phyloP scores from a whole-genome alignment of 2,888 invertebrate genomes.

The Coleophora deauratella region DNA sequence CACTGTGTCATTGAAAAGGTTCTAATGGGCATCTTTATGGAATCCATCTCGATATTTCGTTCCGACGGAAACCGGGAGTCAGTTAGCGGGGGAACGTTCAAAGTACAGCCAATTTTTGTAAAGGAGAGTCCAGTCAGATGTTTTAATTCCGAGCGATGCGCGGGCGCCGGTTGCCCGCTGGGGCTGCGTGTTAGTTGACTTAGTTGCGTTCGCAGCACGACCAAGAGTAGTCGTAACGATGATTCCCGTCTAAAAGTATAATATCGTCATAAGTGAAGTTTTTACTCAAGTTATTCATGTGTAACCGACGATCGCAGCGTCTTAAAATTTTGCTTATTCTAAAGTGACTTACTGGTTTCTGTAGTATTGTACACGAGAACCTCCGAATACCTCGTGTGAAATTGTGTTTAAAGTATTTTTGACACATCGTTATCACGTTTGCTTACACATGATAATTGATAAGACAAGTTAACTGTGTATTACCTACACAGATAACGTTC shows the following conservation, averaged over 20 bases:
- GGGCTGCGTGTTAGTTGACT: conserved; percentile 26
- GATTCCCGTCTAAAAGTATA: conserved; percentile 39
- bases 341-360: conserved; percentile 2
- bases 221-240: conserved; percentile 58
- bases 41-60: conserved; percentile 46
- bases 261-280: conserved; percentile 22
- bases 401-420: conserved; percentile 26
- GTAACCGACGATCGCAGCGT: no score
- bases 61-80: conserved; percentile 52
- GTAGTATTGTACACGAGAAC: conserved; percentile 35
- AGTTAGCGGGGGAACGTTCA: conserved; percentile 50
- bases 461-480: no score
- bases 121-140: conserved; percentile 25
- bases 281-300: no score
- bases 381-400: conserved; percentile 35
- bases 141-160: no score
- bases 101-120: conserved; percentile 47
- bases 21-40: conserved; percentile 38
- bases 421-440: conserved; percentile 32
- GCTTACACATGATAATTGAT: conserved; percentile 40
- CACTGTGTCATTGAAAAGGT: conserved; percentile 39
- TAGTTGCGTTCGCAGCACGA: conserved; percentile 64
- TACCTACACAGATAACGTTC: conserved; percentile 29
- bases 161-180: conserved; percentile 28
- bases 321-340: conserved; percentile 29